phyloP scores from a whole-genome alignment of 2,888 invertebrate genomes.

The Lasioglossum zephyrum region DNA sequence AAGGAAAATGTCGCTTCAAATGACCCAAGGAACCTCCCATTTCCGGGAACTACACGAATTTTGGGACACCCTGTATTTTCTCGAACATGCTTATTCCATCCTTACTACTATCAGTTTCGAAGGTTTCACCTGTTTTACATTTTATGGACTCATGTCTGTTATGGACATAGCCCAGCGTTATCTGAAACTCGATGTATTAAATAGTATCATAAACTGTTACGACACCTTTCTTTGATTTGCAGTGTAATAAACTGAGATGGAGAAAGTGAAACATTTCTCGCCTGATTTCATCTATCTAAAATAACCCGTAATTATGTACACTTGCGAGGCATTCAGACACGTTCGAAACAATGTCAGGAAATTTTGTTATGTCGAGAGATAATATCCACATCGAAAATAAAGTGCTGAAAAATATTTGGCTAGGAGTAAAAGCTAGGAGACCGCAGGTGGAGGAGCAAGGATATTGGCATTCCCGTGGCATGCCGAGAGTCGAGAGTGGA shows the following conservation, averaged over 20 bases:
- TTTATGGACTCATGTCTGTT: background rate
- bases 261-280: background rate
- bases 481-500: slow-evolving; percentile 4
- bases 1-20: too few species aligned
- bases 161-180: background rate
- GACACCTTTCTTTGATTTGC: background rate
- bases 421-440: background rate
- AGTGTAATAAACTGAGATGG: background rate
- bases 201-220: background rate
- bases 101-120: background rate
- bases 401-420: background rate
- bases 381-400: background rate
- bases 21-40: too few species aligned
- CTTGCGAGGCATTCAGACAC: background rate
- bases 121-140: background rate
- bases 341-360: background rate
- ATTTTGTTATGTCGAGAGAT: background rate
- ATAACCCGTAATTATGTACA: background rate
- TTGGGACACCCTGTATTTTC: too few species aligned
- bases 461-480: slow-evolving; percentile 22
- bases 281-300: background rate
- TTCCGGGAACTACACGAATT: too few species aligned
- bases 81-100: background rate
- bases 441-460: background rate
- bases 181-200: background rate